phyloP scores from a whole-genome alignment of 2,113 vertebrate species.

The Paramisgurnus dabryanus region DNA sequence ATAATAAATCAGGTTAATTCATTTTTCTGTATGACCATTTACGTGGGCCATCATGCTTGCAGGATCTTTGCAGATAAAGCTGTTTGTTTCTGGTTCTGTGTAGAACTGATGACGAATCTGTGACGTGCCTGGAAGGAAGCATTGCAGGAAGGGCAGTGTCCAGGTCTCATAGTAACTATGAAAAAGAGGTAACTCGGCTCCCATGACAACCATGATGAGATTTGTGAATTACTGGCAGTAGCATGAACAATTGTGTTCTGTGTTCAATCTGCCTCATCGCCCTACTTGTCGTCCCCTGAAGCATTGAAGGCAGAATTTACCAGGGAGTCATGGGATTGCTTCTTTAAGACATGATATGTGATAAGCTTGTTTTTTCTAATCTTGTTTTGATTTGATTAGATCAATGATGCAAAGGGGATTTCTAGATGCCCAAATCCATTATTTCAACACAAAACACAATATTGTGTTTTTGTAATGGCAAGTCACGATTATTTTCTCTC shows the following conservation, averaged over 20 bases:
- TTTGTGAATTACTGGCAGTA: slow-evolving; percentile 35
- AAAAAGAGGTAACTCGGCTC: background rate
- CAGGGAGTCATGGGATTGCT: slow-evolving; percentile 42
- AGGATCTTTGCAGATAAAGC: background rate
- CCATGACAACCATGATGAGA: slow-evolving; percentile 40
- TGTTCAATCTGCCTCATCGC: slow-evolving; percentile 38
- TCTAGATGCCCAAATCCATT: slow-evolving; percentile 2
- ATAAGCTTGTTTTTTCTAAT: slow-evolving; percentile 1
- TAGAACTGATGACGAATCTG: background rate
- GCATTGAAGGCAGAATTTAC: background rate
- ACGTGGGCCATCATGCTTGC: background rate
- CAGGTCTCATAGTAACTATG: slow-evolving; percentile 14
- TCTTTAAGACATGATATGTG: slow-evolving; percentile 23
- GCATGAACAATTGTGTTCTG: slow-evolving; percentile 42
- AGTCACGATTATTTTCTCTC: too few relatives aligned
- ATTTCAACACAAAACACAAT: background rate
- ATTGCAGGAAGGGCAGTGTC: slow-evolving; percentile 16
- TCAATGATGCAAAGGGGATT: slow-evolving; percentile 20
- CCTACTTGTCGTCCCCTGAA: slow-evolving; percentile 21
- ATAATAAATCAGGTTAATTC: too few relatives aligned
- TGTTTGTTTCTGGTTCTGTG: background rate
- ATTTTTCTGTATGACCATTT: background rate
- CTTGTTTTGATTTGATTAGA: background rate
- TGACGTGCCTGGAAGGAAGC: background rate
- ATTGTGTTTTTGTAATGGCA: background rate